phyloP scores from a whole-genome alignment of 2,888 invertebrate genomes.

The Glaucopsyche alexis region DNA sequence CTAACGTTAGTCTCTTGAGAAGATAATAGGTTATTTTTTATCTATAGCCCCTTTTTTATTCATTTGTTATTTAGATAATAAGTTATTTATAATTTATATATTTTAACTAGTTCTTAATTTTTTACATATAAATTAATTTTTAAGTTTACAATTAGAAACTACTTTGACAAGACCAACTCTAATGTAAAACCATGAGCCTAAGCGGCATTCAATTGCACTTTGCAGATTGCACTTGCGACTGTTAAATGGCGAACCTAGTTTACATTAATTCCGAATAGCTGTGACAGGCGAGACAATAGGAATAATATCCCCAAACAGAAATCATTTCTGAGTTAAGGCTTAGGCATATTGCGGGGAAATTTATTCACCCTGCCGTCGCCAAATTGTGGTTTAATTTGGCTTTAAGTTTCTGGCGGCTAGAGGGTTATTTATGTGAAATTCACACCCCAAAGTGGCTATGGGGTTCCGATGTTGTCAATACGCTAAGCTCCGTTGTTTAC shows the following conservation, averaged over 20 bases:
- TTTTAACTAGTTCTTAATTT: too few relatives aligned
- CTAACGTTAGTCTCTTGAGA: too few relatives aligned
- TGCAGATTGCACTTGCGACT: not conserved
- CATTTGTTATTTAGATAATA: too few relatives aligned
- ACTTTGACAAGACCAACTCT: too few relatives aligned
- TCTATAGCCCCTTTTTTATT: too few relatives aligned
- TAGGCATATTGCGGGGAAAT: slow-evolving; percentile 59
- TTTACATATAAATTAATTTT: too few relatives aligned
- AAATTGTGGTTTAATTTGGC: slow-evolving; percentile 69
- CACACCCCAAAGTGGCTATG: slow-evolving; percentile 40
- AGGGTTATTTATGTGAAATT: slow-evolving; percentile 52
- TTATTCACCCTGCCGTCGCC: slow-evolving; percentile 64
- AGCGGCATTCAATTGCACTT: not conserved
- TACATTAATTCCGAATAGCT: slow-evolving; percentile 18
- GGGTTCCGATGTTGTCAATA: slow-evolving; percentile 27
- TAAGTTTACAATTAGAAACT: too few relatives aligned
- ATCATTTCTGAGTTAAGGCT: slow-evolving; percentile 51
- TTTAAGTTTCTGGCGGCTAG: slow-evolving; percentile 56
- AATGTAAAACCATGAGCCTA: too few relatives aligned
- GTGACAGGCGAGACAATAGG: slow-evolving; percentile 18
- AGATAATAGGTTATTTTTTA: too few relatives aligned
- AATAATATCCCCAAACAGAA: slow-evolving; percentile 39
- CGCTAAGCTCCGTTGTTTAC: slow-evolving; percentile 11
- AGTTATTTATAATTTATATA: too few relatives aligned
- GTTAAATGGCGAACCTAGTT: not conserved